A percentile compares a stretch with the other conserved stretches of the same genome.
phyloP scores from a whole-genome alignment of 2,113 vertebrate genomes.

The Rissa tridactyla region DNA sequence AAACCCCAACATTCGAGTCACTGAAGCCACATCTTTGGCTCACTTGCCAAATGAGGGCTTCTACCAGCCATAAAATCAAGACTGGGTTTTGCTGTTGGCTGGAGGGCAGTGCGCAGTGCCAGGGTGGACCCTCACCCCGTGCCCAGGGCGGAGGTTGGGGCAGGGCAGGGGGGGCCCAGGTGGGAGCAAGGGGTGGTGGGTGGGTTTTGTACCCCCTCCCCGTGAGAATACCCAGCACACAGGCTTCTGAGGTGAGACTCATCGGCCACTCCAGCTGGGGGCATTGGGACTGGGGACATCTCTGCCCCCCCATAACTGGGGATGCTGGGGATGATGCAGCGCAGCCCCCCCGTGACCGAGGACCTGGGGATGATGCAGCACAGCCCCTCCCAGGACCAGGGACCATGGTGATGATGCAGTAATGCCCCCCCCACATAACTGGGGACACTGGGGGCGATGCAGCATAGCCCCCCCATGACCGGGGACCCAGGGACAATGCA shows the following conservation, averaged over 20 bases:
- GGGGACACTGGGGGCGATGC: too few species aligned
- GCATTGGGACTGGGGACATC: neutral
- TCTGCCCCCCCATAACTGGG: neutral
- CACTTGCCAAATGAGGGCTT: neutral
- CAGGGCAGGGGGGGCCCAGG: neutral
- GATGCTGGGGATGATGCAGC: too few species aligned
- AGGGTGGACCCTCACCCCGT: neutral
- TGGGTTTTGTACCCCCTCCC: neutral
- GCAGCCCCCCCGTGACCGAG: neutral
- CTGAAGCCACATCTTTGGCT: neutral
- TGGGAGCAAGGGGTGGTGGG: neutral
- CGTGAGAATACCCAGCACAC: accelerated
- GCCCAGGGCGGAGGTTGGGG: neutral
- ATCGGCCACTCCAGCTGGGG: neutral
- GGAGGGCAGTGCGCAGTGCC: neutral
- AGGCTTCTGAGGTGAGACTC: neutral
- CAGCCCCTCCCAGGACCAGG: too few species aligned
- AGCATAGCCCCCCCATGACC: too few species aligned
- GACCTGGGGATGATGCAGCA: accelerated
- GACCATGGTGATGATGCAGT: too few species aligned
- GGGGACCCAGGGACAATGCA: too few species aligned
- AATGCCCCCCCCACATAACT: too few species aligned
- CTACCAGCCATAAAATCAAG: neutral
- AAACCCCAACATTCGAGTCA: neutral
- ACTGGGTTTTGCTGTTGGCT: neutral